Percentiles rank a stretch among this genome's conserved stretches.
These are phyloP conservation scores for Scortum barcoo DNA, from an alignment of 2,113 vertebrate genomes.

Conservation along the genomic window DNA sequence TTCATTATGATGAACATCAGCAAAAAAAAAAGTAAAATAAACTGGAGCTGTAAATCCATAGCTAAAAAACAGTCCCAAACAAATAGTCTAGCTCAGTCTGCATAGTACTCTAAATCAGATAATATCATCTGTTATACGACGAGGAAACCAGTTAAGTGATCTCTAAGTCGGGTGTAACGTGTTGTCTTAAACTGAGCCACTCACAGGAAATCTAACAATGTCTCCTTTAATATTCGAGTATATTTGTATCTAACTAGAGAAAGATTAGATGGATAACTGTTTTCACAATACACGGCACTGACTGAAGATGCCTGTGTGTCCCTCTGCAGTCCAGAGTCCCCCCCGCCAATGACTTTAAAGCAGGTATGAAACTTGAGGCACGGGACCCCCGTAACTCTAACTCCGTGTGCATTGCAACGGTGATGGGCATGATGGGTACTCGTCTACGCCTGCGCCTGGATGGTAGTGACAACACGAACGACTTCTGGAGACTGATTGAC, in stretches of 20 bases:
- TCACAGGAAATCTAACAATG: too few species aligned
- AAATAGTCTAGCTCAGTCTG: background rate
- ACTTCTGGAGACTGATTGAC: conserved; percentile 97
- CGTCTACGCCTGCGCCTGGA: conserved; percentile 92
- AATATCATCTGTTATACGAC: too few species aligned
- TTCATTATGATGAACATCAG: background rate
- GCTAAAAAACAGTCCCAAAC: background rate
- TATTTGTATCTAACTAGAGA: too few species aligned
- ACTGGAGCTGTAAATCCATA: background rate
- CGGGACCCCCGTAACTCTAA: conserved; percentile 93
- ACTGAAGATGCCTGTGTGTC: conserved; percentile 25
- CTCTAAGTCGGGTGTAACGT: too few species aligned
- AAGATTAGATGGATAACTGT: background rate
- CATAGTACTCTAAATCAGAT: too few species aligned
- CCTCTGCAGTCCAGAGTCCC: conserved; percentile 89
- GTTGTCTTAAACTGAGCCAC: too few species aligned
- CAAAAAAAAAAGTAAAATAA: background rate
- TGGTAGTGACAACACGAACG: conserved; percentile 96
- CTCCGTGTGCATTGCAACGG: conserved; percentile 95
- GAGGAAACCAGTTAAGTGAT: too few species aligned
- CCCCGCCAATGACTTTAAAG: conserved; percentile 94
- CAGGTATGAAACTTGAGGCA: conserved; percentile 97
- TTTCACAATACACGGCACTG: background rate
- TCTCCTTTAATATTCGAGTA: too few species aligned
- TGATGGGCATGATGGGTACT: conserved; percentile 93